Percentiles rank a stretch among this genome's conserved stretches.
phyloP scores from a whole-genome alignment of 2,888 invertebrate genomes.

The Fragum sueziense region DNA sequence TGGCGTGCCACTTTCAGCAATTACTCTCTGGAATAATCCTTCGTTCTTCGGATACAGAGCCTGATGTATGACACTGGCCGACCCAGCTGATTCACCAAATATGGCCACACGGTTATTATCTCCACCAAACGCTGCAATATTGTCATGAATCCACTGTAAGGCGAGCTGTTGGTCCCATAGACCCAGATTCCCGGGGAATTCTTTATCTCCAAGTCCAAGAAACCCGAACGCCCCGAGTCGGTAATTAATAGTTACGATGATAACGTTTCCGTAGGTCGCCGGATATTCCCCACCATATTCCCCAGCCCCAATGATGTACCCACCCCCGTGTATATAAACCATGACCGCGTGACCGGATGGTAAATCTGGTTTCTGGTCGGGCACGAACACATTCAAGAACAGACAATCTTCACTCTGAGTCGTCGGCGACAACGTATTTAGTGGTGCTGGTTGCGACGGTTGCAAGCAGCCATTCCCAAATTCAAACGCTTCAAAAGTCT shows the following conservation, averaged over 20 bases:
- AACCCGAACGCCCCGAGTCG: conserved; percentile 24
- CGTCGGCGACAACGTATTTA: neutral
- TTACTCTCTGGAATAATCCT: conserved; percentile 6
- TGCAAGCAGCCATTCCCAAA: neutral
- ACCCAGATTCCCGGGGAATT: conserved; percentile 22
- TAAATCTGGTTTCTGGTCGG: conserved; percentile 1
- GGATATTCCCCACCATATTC: neutral
- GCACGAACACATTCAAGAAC: conserved; percentile 20
- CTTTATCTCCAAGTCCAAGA: conserved; percentile 16
- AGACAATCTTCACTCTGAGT: conserved; percentile 9
- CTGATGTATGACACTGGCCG: conserved; percentile 2
- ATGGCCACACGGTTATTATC: conserved; percentile 23
- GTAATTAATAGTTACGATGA: conserved; percentile 26
- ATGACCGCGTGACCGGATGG: conserved; percentile 15
- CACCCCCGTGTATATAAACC: conserved; percentile 24
- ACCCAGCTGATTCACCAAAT: conserved; percentile 29
- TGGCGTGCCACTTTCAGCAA: conserved; percentile 22
- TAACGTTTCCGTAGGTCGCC: conserved; percentile 4
- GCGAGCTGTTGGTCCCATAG: conserved; percentile 35
- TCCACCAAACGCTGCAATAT: conserved; percentile 22
- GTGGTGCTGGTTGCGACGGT: neutral
- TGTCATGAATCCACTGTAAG: conserved; percentile 16
- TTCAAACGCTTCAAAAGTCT: neutral
- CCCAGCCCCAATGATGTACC: neutral
- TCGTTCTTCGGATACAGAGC: conserved; percentile 14